Percentiles rank a stretch among this genome's conserved stretches.
phyloP scores from a whole-genome alignment of 2,888 invertebrate genomes.

The Pandemis corylana region DNA sequence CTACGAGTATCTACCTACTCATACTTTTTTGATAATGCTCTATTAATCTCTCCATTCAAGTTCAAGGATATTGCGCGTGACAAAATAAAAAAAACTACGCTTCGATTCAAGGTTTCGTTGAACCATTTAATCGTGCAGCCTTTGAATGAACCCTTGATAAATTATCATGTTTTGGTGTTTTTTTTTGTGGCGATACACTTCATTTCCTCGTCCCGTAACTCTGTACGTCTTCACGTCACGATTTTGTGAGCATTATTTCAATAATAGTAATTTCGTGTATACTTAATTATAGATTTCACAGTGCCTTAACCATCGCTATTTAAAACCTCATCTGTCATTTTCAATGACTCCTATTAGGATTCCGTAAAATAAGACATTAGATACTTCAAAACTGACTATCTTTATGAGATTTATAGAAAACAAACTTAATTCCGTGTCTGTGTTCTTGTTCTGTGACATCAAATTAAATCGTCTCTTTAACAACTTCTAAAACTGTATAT shows the following conservation, averaged over 20 bases:
- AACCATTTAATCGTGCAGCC: constrained; percentile 20
- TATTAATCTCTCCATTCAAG: constrained; percentile 8
- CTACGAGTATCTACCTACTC: no score
- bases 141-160: constrained; percentile 51
- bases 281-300: constrained; percentile 62
- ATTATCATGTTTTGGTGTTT: constrained; percentile 48
- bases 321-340: constrained; percentile 31
- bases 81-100: constrained; percentile 6
- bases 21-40: neutral
- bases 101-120: constrained; percentile 29
- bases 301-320: constrained; percentile 40
- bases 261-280: constrained; percentile 65
- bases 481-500: no score
- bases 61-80: constrained; percentile 9
- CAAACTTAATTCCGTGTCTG: no score
- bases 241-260: constrained; percentile 49
- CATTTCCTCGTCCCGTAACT: constrained; percentile 59
- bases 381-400: no score
- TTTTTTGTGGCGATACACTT: constrained; percentile 53
- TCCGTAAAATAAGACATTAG: constrained; percentile 18
- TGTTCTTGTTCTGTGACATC: no score
- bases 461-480: no score
- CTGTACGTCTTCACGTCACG: constrained; percentile 53
- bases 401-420: no score
- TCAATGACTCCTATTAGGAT: constrained; percentile 31